Conservation (phyloP, 2,888 invertebrate genomes). For the Syritta pipiens region DNA sequence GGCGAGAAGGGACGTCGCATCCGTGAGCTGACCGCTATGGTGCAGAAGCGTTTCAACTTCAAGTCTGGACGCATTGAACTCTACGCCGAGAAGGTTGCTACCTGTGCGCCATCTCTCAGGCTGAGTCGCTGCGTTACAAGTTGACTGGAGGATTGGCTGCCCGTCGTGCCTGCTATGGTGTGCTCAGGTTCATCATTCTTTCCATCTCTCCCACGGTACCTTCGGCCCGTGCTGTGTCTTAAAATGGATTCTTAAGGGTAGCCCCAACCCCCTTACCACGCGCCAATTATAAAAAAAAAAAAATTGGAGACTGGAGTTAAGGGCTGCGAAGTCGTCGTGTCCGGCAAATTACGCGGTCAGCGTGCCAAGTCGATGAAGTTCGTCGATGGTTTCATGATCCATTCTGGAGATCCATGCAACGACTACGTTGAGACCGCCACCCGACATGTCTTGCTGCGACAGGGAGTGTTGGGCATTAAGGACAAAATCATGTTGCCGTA, state of each 20-base stretch:
- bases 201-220: no score
- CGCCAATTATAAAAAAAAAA: no score
- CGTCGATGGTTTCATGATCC: conserved; percentile 98
- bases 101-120: conserved; percentile 99
- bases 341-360: conserved; percentile 98
- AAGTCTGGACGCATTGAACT: conserved; percentile 83
- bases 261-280: no score
- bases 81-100: conserved; percentile 99
- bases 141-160: conserved; percentile 94
- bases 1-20: conserved; percentile 97
- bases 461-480: conserved; percentile 86
- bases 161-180: conserved; percentile 98
- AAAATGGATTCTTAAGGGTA: no score
- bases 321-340: conserved; percentile 99
- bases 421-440: conserved; percentile 98
- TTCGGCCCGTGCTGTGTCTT: no score
- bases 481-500: conserved; percentile 99
- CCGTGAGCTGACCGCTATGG: conserved; percentile 97
- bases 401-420: conserved; percentile 96
- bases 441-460: conserved; percentile 94
- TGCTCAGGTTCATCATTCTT: conserved; percentile 98
- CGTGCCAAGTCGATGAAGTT: conserved; percentile 99
- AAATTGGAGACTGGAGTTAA: conserved; percentile 98
- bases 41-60: conserved; percentile 98
- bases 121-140: conserved; percentile 99